phyloP scores from a whole-genome alignment of 2,797 vertebrate genomes.

The Xerus rutilus region DNA sequence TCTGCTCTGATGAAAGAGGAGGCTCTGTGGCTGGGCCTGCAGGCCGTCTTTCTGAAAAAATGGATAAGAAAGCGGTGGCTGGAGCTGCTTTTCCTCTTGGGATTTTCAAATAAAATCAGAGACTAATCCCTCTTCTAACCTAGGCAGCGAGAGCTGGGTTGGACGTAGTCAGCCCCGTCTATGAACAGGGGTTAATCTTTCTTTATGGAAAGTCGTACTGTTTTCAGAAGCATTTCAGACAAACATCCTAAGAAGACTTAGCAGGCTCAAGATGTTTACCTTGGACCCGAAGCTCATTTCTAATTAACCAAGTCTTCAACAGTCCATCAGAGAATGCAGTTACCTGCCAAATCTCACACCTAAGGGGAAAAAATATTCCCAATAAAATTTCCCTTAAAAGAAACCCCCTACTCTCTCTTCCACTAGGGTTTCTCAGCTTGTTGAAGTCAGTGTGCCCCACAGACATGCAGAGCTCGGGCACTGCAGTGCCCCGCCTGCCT shows the following conservation, averaged over 20 bases:
- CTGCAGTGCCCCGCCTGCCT: neutral
- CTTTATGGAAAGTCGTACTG: constrained; percentile 83
- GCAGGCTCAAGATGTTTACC: constrained; percentile 86
- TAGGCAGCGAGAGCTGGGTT: constrained; percentile 77
- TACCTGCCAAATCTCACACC: constrained; percentile 89
- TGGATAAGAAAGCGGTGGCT: constrained; percentile 60
- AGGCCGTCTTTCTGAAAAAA: constrained; percentile 1
- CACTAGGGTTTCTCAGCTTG: constrained; percentile 47
- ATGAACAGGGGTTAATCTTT: constrained; percentile 81
- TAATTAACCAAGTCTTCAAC: constrained; percentile 88
- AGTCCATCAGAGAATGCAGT: constrained; percentile 79
- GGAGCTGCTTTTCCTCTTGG: constrained; percentile 77
- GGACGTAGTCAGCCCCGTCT: constrained; percentile 64
- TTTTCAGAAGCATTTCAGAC: constrained; percentile 86
- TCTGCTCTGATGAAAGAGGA: neutral
- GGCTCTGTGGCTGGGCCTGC: neutral
- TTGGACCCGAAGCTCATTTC: constrained; percentile 86
- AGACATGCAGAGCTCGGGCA: constrained; percentile 44
- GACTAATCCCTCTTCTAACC: constrained; percentile 82
- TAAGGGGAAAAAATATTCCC: constrained; percentile 82
- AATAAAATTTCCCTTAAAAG: constrained; percentile 83
- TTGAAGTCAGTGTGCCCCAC: constrained; percentile 42
- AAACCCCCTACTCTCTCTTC: constrained; percentile 72
- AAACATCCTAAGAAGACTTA: constrained; percentile 86
- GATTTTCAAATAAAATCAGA: constrained; percentile 82